These are phyloP conservation scores for Drosophila pseudotalamancana DNA, from an alignment of 2,888 invertebrate species.

Conservation along the genomic window DNA sequence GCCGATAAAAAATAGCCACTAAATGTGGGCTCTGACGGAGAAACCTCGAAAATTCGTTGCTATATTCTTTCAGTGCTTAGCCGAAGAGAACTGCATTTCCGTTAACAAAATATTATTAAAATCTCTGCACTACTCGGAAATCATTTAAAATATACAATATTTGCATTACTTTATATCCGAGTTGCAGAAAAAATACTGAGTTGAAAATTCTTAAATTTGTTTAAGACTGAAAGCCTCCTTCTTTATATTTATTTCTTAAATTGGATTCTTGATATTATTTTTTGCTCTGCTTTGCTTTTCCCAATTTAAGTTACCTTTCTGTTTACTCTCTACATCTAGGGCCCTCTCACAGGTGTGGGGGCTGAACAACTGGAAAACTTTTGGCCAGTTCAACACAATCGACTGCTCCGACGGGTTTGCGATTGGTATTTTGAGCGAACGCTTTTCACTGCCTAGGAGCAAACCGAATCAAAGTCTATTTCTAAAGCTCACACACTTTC, in stretches of 20 bases:
- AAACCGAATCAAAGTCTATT: constrained; percentile 46
- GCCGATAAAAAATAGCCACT: constrained; percentile 55
- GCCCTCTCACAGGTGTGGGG: not conserved
- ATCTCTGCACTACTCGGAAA: constrained; percentile 3
- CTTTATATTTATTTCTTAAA: not conserved
- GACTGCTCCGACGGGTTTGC: constrained; percentile 13
- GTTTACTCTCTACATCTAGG: not conserved
- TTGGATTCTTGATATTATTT: not conserved
- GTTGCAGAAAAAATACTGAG: not conserved
- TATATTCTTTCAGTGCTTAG: constrained; percentile 11
- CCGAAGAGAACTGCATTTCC: constrained; percentile 18
- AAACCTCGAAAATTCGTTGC: constrained; percentile 34
- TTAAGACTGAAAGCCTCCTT: not conserved
- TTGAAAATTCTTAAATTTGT: not conserved
- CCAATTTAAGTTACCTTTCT: not conserved
- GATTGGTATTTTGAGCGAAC: not conserved
- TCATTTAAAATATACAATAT: not conserved
- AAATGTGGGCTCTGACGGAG: constrained; percentile 43
- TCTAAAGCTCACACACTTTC: constrained; percentile 28
- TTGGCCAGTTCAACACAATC: constrained; percentile 23
- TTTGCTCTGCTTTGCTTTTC: not conserved
- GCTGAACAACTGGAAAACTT: not conserved
- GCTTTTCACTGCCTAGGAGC: constrained; percentile 11
- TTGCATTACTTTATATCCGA: not conserved
- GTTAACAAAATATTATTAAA: constrained; percentile 10